Evolutionary conservation across 2,797 vertebrate genomes (phyloP).

Genomic region (Acrocephalus scirpaceus): DNA sequence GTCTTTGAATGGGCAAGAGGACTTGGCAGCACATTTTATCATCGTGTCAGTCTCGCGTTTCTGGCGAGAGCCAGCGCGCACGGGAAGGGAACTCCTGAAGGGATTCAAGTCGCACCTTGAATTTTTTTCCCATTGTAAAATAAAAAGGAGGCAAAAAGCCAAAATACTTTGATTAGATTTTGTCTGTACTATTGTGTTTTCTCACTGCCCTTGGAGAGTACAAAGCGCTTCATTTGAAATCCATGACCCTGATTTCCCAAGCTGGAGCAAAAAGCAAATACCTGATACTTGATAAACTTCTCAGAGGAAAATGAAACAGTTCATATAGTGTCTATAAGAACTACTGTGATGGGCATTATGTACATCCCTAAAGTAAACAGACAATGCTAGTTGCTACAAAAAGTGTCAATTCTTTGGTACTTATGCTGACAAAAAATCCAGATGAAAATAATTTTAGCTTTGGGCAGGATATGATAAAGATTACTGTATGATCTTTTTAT

Average conservation of each 20-base stretch:
- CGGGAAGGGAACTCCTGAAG: slow-evolving; percentile 73
- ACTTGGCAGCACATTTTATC: slow-evolving; percentile 82
- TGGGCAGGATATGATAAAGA: neutral
- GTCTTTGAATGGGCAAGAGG: slow-evolving; percentile 84
- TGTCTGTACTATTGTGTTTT: slow-evolving; percentile 72
- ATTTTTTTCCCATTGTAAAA: slow-evolving; percentile 72
- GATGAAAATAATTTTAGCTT: neutral
- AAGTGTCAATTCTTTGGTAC: neutral
- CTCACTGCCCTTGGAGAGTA: slow-evolving; percentile 62
- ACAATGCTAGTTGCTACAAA: neutral
- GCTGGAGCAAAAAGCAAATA: slow-evolving; percentile 57
- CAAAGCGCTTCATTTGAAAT: slow-evolving; percentile 67
- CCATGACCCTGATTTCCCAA: slow-evolving; percentile 63
- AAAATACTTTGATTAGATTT: slow-evolving; percentile 75
- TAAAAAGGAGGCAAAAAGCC: slow-evolving; percentile 76
- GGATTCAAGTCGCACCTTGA: slow-evolving; percentile 75
- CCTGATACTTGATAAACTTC: slow-evolving; percentile 45
- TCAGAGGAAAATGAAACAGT: slow-evolving; percentile 51
- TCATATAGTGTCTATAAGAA: neutral
- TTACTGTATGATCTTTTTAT: neutral
- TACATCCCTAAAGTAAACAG: neutral
- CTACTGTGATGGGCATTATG: neutral
- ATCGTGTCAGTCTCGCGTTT: slow-evolving; percentile 79
- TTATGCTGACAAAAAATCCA: neutral
- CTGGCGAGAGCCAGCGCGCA: slow-evolving; percentile 67